Conservation (phyloP, 2,888 invertebrate species). For the Barypeithes pellucidus region DNA sequence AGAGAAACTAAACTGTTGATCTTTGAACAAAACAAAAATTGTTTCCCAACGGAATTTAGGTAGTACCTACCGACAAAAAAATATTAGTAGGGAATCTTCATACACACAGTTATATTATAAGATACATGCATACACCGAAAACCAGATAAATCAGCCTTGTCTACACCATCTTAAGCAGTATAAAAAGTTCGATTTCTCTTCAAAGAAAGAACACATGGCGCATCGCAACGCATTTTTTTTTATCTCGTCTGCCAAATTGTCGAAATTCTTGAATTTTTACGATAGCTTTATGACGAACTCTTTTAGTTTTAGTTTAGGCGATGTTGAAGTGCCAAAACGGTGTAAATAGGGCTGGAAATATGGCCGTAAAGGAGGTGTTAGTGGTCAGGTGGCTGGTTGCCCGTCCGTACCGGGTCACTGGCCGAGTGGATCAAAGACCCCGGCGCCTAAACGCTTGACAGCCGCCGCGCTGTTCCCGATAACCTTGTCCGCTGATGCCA, state of each 20-base stretch:
- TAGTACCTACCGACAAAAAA: slow-evolving; percentile 11
- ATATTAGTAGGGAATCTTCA: slow-evolving; percentile 20
- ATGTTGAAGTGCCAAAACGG: slow-evolving; percentile 19
- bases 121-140: slow-evolving; percentile 25
- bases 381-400: slow-evolving; percentile 60
- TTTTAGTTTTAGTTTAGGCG: slow-evolving; percentile 17
- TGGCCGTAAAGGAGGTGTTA: slow-evolving; percentile 49
- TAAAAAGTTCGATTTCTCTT: slow-evolving; percentile 45
- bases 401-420: slow-evolving; percentile 61
- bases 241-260: slow-evolving; percentile 38
- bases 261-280: slow-evolving; percentile 23
- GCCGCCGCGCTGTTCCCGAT: slow-evolving; percentile 56
- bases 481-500: slow-evolving; percentile 49
- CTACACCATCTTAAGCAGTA: slow-evolving; percentile 32
- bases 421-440: slow-evolving; percentile 65
- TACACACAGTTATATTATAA: slow-evolving; percentile 22
- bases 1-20: too few relatives aligned
- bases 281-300: slow-evolving; percentile 4
- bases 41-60: background rate
- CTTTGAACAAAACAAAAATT: too few relatives aligned
- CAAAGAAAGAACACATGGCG: slow-evolving; percentile 45
- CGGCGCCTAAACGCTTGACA: slow-evolving; percentile 67
- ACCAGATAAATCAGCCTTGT: slow-evolving; percentile 35
- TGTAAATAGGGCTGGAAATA: slow-evolving; percentile 20
- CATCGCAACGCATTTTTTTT: slow-evolving; percentile 40